Conservation (phyloP, 1,140 invertebrate genomes). For the Melanaphis sacchari region DNA sequence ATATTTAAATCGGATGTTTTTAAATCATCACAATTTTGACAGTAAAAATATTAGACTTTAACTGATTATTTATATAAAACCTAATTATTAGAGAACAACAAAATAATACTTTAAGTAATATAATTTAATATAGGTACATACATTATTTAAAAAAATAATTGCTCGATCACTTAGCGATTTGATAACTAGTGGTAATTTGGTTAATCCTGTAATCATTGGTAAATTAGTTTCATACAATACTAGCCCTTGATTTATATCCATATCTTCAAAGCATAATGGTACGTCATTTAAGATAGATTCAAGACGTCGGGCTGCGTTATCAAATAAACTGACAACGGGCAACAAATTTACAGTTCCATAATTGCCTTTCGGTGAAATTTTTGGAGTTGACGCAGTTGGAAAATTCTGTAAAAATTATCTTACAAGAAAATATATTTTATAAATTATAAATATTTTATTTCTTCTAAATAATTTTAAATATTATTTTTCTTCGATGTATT, state of each 20-base stretch:
- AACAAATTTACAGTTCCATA: slow-evolving; percentile 68
- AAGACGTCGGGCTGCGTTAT: slow-evolving; percentile 57
- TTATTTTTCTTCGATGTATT: neutral
- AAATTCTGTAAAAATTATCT: slow-evolving; percentile 58
- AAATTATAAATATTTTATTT: neutral
- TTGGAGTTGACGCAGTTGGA: slow-evolving; percentile 60
- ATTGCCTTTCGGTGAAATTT: slow-evolving; percentile 63
- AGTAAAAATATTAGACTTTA: neutral
- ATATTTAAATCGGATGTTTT: neutral
- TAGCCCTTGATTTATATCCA: slow-evolving; percentile 71
- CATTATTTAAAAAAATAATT: slow-evolving; percentile 76
- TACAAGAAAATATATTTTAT: neutral
- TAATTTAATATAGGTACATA: slow-evolving; percentile 60
- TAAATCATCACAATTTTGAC: neutral
- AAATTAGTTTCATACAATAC: slow-evolving; percentile 76
- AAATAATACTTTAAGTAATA: neutral
- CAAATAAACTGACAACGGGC: slow-evolving; percentile 65
- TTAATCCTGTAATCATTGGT: slow-evolving; percentile 65
- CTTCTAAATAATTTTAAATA: neutral
- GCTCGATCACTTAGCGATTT: slow-evolving; percentile 71
- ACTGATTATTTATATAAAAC: neutral
- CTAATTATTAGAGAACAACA: too few relatives aligned
- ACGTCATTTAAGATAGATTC: slow-evolving; percentile 55
- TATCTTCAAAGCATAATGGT: slow-evolving; percentile 69
- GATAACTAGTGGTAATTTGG: slow-evolving; percentile 62